A percentile compares a stretch with the other conserved stretches of the same genome.
phyloP scores from a whole-genome alignment of 2,113 vertebrate species.

The Cheirogaleus medius region DNA sequence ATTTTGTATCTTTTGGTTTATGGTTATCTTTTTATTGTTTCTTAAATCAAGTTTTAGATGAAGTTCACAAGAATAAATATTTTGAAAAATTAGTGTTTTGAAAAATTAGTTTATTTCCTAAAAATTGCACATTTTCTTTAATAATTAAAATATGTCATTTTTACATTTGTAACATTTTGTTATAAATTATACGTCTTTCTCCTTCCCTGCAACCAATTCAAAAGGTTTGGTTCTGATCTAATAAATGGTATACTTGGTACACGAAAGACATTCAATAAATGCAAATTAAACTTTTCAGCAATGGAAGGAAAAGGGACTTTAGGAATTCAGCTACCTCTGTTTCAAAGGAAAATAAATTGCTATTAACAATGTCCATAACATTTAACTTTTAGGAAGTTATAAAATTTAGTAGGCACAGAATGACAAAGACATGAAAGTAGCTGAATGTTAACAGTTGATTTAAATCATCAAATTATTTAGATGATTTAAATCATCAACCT shows the following conservation, averaged over 20 bases:
- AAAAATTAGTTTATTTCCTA: conserved; percentile 7
- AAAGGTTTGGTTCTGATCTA: not conserved
- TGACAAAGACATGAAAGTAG: not conserved
- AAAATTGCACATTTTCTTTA: not conserved
- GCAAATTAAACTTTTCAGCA: not conserved
- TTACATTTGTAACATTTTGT: not conserved
- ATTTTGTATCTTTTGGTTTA: not conserved
- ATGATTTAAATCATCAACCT: not conserved
- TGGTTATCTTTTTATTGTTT: conserved; percentile 37
- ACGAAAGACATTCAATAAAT: not conserved
- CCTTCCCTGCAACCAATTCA: not conserved
- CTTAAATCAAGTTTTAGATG: not conserved
- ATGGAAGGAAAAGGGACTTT: not conserved
- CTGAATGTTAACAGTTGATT: not conserved
- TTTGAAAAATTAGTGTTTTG: not conserved
- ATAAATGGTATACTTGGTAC: not conserved
- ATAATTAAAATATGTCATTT: not conserved
- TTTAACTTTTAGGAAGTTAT: not conserved
- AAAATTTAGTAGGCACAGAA: not conserved
- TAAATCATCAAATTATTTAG: not conserved
- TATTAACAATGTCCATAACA: not conserved
- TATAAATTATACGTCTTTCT: not conserved
- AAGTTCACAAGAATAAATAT: not conserved
- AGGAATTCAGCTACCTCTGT: not conserved
- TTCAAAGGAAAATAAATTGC: not conserved